Percentiles rank a stretch among this genome's conserved stretches.
These are phyloP conservation scores for Heteractis magnifica DNA, from an alignment of 92 coral and sea anemone species.

Conservation along the genomic window DNA sequence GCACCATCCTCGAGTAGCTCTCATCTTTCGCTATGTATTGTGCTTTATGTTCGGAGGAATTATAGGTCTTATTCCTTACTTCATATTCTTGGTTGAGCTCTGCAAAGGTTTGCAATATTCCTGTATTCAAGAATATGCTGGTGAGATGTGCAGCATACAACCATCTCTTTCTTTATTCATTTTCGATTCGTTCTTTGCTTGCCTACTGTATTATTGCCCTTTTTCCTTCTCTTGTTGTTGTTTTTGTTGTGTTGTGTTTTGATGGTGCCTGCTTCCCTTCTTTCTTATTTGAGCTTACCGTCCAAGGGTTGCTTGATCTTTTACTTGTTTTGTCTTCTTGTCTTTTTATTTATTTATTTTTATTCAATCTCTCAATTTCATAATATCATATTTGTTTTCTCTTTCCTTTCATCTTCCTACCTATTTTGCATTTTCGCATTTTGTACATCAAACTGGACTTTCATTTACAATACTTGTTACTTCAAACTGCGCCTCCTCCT, in stretches of 20 bases:
- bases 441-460: no score
- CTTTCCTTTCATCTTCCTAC: neutral
- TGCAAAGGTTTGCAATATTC: constrained; percentile 86
- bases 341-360: neutral
- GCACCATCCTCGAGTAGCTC: constrained; percentile 76
- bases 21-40: constrained; percentile 63
- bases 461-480: neutral
- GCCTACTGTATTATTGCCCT: neutral
- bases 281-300: neutral
- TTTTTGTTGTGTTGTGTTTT: neutral
- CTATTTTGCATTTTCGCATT: neutral
- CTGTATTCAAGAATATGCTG: constrained; percentile 71
- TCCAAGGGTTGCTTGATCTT: neutral
- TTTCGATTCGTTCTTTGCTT: neutral
- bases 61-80: constrained; percentile 80
- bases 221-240: neutral
- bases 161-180: constrained; percentile 7
- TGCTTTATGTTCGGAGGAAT: constrained; percentile 80
- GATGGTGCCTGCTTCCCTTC: neutral
- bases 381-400: neutral
- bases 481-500: neutral
- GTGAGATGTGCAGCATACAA: constrained; percentile 52
- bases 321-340: neutral
- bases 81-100: constrained; percentile 75
- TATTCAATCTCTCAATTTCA: neutral